These are phyloP conservation scores for Chiridota heheva DNA, from an alignment of 35 echinoderm and acorn worm genomes.

Conservation along the genomic window DNA sequence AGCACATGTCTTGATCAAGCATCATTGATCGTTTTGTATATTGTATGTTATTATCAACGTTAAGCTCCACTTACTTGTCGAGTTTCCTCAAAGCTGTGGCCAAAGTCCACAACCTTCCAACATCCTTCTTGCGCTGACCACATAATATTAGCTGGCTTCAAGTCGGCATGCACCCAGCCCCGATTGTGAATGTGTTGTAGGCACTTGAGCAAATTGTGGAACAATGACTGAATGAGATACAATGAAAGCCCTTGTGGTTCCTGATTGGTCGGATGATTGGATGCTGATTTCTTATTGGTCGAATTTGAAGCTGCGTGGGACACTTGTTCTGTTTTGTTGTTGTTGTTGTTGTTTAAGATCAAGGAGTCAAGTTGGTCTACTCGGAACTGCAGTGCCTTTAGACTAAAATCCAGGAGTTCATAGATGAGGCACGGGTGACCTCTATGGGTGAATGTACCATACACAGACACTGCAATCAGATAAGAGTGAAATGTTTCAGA, in stretches of 20 bases:
- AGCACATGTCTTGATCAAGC: no score
- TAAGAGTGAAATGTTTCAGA: neutral
- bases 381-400: slow-evolving; percentile 70
- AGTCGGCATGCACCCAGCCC: slow-evolving; percentile 88
- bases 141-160: slow-evolving; percentile 92
- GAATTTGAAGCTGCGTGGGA: slow-evolving; percentile 10
- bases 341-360: slow-evolving; percentile 51
- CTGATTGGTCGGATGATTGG: slow-evolving; percentile 45
- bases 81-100: slow-evolving; percentile 84
- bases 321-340: slow-evolving; percentile 41
- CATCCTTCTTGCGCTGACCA: slow-evolving; percentile 86
- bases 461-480: slow-evolving; percentile 62
- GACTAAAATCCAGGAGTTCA: slow-evolving; percentile 80
- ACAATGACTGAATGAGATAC: slow-evolving; percentile 76
- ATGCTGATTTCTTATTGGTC: slow-evolving; percentile 49
- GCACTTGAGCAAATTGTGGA: slow-evolving; percentile 67
- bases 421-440: slow-evolving; percentile 82
- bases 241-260: slow-evolving; percentile 78
- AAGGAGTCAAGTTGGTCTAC: slow-evolving; percentile 36
- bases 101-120: slow-evolving; percentile 94
- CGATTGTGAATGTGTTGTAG: slow-evolving; percentile 68
- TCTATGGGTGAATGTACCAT: slow-evolving; percentile 77
- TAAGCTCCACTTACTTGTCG: slow-evolving; percentile 82
- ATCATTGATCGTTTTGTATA: no score
- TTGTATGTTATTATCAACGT: no score